Evolutionary conservation across 2,113 vertebrate species (phyloP), one percentile per base, ranked within the genome.

Genomic region (Pseudopipra pipra): DNA sequence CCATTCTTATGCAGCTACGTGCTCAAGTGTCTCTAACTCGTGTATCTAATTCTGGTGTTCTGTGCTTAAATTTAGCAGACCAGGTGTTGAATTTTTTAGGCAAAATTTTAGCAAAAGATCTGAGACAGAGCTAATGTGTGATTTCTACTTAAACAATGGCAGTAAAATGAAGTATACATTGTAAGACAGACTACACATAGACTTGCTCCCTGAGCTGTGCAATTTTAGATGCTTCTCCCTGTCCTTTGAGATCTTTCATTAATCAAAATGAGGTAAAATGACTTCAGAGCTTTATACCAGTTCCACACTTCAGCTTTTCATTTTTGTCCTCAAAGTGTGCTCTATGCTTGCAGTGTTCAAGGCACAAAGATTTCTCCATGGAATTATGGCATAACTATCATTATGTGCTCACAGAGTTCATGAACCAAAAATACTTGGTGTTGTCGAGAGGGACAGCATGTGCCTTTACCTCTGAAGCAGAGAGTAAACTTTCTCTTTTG

Each of bases 1-100:
- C 96, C 96, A 31, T 93, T 66, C 73, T 90, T 95, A 62, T 30
- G 47, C 54, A 82, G 89, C 73, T 94, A 61, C 6, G 5, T 93
- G 54, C 72, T 91, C 47, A 49, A 83, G n/a, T 91, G 41, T 85
- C 59, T 96, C 51, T 90, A 84, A 39, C 58, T 90, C 63, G 31
- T 74, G 65, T 61, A 78, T 91, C 71, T 87, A 68, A 80, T 88
- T 89, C 49, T 30, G 47, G 37, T 78, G 52, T 87, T 81, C 28
- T 82, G 11, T 76, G 44, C 54, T 90, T 87, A 81, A 71, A 72
- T 66, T 78, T 95, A 31, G 67, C 35, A 75, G 73, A 85, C 55
- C 77, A 94, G 31, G 74, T 87, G 43, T 51, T 85, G 93, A 92
- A 90, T 92, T 77, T 79, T 77, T 8, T 55, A 77, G 61, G 52